These are phyloP conservation scores for Yponomeuta sedellus DNA, from an alignment of 2,888 invertebrate species.

Conservation along the genomic window DNA sequence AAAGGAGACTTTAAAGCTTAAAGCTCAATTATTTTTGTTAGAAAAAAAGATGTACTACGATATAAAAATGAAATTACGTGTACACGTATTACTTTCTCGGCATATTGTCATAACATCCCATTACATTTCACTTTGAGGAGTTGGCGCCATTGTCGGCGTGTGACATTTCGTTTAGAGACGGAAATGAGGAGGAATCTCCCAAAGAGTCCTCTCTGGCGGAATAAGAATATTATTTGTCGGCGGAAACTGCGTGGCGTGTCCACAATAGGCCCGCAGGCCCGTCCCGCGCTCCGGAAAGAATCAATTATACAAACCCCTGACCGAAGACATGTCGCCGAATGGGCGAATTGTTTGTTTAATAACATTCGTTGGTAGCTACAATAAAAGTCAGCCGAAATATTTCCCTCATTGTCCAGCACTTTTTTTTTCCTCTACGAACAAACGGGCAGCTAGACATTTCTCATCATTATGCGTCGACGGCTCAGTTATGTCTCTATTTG, in stretches of 20 bases:
- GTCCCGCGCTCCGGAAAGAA: constrained; percentile 67
- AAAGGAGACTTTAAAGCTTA: too few relatives aligned
- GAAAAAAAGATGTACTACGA: too few relatives aligned
- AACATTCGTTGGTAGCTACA: constrained; percentile 56
- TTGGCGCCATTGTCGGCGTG: constrained; percentile 55
- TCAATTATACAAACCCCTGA: constrained; percentile 67
- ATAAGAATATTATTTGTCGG: constrained; percentile 64
- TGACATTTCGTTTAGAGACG: constrained; percentile 62
- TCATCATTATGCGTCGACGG: constrained; percentile 42
- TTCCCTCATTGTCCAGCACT: constrained; percentile 52
- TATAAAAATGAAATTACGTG: too few relatives aligned
- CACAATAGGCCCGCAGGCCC: constrained; percentile 50
- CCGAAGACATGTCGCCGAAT: constrained; percentile 64
- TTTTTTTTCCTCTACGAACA: constrained; percentile 49
- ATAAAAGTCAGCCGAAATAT: constrained; percentile 68
- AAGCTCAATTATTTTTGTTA: too few relatives aligned
- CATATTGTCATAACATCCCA: constrained; percentile 69
- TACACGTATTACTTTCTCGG: constrained; percentile 31
- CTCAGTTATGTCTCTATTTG: constrained; percentile 54
- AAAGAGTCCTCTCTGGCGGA: constrained; percentile 49
- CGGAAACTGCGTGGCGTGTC: constrained; percentile 32
- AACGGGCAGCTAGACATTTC: constrained; percentile 48
- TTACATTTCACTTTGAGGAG: constrained; percentile 65
- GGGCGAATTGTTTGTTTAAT: constrained; percentile 76
- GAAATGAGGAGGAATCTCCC: constrained; percentile 69